Evolutionary conservation across 2,888 invertebrate species (phyloP), one percentile per base, ranked within the genome.

Genomic region (Ganaspis brasiliensis): DNA sequence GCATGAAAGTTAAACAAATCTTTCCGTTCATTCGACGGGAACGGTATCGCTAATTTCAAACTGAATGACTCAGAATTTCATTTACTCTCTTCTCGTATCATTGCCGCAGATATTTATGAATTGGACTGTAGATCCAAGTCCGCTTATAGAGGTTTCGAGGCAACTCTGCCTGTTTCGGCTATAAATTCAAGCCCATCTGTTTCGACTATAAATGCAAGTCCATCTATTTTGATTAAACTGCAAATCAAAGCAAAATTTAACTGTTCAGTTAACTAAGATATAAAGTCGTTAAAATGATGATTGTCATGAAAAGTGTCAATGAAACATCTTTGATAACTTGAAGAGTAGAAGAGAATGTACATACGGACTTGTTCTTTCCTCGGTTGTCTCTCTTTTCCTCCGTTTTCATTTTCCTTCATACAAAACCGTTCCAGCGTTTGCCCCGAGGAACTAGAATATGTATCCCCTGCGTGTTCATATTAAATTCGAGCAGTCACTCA

Each of bases 401-500:
- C 21, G 24, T 67, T 67, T 40, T 67, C 45, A 67, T 45, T 67
- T 67, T 67, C 40, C 24, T 40, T 67, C 63, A 67, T 19, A 61
- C 37, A 61, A 61, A 61, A 67, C 45, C 63, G 40, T 67, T 67
- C 40, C 63, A 67, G 40, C 24, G 40, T 67, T 67, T 67, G 40
- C 63, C 40, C 56, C 40, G 35, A 61, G 61, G 61, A 61, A 16
- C 31, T 61, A 35, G 37, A 37, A 61, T 61, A 61, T 35, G 61
- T 61, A 61, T 61, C 19, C 37, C 61, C 6, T 10, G 35, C 19
- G 61, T 37, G 35, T 37, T 35, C n/a, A 76, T 74, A 76, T 78
- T 76, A 74, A 77, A 79, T 79, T 77, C 74, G 67, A 75, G 37
- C 52, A 71, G 71, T 71, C 67, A 40, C 37, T 67, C 67, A 45